Conservation (phyloP, 2,113 vertebrate genomes). For the Elgaria multicarinata region DNA sequence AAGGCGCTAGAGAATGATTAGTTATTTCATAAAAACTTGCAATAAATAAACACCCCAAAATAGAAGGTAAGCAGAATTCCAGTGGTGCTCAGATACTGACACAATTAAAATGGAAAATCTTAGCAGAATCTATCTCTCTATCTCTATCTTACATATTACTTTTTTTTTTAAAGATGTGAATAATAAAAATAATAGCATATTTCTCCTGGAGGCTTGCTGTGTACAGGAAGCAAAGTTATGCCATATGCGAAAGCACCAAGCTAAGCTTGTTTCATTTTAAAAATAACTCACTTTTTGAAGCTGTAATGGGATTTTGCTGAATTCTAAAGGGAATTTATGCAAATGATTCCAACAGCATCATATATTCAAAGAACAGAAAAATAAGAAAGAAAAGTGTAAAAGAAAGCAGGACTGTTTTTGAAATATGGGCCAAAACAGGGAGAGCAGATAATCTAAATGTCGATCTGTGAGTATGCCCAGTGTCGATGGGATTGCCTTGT, state of each 20-base stretch:
- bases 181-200: conserved; percentile 48
- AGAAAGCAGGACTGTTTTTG: conserved; percentile 16
- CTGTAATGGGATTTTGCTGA: not conserved
- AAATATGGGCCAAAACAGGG: conserved; percentile 14
- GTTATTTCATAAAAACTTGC: conserved; percentile 60
- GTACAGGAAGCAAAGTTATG: conserved; percentile 10
- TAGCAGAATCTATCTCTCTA: conserved; percentile 29
- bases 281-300: conserved; percentile 26
- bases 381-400: conserved; percentile 7
- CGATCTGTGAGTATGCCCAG: not conserved
- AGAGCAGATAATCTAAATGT: not conserved
- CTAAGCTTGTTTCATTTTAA: conserved; percentile 25
- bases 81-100: conserved; percentile 49
- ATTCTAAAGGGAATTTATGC: conserved; percentile 38
- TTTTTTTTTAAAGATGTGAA: conserved; percentile 7
- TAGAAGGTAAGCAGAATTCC: conserved; percentile 59
- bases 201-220: conserved; percentile 30
- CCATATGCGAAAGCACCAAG: conserved; percentile 21
- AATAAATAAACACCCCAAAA: conserved; percentile 56
- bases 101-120: conserved; percentile 57
- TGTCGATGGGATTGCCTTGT: not conserved
- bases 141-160: not conserved
- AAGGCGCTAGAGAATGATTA: conserved; percentile 32
- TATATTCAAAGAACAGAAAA: conserved; percentile 33
- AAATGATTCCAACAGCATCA: conserved; percentile 32